Evolutionary conservation across 1,140 invertebrate genomes (phyloP).

Genomic region (Musca domestica): DNA sequence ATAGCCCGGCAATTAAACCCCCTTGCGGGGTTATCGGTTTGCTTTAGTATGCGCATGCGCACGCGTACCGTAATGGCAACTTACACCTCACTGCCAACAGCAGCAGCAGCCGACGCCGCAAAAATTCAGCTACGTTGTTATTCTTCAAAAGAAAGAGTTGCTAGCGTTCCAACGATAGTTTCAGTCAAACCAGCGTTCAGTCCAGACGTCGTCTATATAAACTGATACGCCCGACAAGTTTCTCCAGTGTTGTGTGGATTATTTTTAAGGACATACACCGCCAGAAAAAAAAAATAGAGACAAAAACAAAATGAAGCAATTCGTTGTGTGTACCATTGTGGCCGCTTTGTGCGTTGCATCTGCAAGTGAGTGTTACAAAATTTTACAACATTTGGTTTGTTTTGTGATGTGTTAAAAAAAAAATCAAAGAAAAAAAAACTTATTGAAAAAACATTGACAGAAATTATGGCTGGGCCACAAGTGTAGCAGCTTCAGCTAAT

Average conservation of each 20-base stretch:
- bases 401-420: not conserved
- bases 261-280: conserved; percentile 2
- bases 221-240: conserved; percentile 12
- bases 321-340: conserved; percentile 44
- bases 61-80: conserved; percentile 2
- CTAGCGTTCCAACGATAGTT: conserved; percentile 46
- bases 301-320: conserved; percentile 47
- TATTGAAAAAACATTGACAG: not conserved
- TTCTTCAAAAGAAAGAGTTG: conserved; percentile 53
- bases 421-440: not conserved
- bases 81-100: not conserved
- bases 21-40: not conserved
- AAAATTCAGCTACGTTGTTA: conserved; percentile 35
- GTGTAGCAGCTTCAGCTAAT: not conserved
- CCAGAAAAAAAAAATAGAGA: conserved; percentile 16
- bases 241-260: not conserved
- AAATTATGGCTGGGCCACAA: not conserved
- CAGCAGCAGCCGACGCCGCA: conserved; percentile 33
- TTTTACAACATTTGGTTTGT: not conserved
- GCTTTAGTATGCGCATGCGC: not conserved
- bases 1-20: conserved; percentile 9
- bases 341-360: conserved; percentile 42
- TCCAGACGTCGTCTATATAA: conserved; percentile 38
- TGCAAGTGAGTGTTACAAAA: conserved; percentile 45
- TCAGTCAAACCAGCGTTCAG: conserved; percentile 49